Evolutionary conservation across 1,140 invertebrate species (phyloP).

Genomic region (Conus betulinus): DNA sequence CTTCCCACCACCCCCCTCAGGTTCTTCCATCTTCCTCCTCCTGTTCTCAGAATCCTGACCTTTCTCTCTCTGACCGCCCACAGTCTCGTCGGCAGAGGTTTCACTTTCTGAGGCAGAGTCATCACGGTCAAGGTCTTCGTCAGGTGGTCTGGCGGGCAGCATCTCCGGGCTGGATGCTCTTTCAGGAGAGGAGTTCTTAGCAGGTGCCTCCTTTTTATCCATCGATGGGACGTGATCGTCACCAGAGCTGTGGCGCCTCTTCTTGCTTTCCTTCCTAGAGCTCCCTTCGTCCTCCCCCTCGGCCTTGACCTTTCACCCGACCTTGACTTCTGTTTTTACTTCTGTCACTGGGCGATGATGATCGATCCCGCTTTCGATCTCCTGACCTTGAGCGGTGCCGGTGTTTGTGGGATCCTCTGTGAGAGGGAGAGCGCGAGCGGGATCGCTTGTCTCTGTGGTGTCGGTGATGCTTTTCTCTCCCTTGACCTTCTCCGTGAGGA

Average conservation of each 20-base stretch:
- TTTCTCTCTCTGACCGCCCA: too few species aligned
- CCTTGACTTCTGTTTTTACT: conserved; percentile 49
- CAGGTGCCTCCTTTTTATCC: not conserved
- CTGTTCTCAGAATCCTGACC: not conserved
- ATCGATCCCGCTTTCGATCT: conserved; percentile 50
- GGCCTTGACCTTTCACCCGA: conserved; percentile 37
- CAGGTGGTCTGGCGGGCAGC: conserved; percentile 13
- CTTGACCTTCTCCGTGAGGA: conserved; percentile 30
- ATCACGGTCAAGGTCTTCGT: conserved; percentile 24
- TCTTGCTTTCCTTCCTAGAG: not conserved
- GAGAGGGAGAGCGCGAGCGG: conserved; percentile 19
- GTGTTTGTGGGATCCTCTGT: conserved; percentile 51
- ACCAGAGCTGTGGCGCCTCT: not conserved
- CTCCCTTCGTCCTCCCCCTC: conserved; percentile 24
- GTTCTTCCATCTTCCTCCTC: too few species aligned
- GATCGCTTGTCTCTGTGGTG: conserved; percentile 29
- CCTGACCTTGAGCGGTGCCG: conserved; percentile 46
- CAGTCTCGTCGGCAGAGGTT: not conserved
- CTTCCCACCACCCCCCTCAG: conserved; percentile 7
- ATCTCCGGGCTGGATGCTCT: not conserved
- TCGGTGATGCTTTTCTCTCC: not conserved
- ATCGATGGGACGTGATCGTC: not conserved
- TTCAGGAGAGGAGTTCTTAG: not conserved
- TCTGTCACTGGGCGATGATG: conserved; percentile 39
- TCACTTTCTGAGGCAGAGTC: conserved; percentile 9